phyloP scores from a whole-genome alignment of 2,888 invertebrate genomes.

The Drosophila neonasuta region DNA sequence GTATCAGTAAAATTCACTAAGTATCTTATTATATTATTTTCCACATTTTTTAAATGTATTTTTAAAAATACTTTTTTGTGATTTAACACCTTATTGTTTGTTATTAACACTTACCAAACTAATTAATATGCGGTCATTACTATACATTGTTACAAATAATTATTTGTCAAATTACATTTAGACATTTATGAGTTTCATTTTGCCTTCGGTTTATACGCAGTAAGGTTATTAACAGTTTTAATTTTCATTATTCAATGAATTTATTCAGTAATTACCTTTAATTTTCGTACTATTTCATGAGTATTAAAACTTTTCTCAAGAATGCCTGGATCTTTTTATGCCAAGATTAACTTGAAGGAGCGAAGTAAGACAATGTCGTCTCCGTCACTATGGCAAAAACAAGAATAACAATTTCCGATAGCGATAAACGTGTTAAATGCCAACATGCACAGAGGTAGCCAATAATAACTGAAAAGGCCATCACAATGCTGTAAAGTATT shows the following conservation, averaged over 20 bases:
- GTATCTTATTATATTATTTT: no score
- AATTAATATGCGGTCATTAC: no score
- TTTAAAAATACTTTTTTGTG: no score
- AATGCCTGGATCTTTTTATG: constrained; percentile 19
- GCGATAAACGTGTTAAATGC: constrained; percentile 67
- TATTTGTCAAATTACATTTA: no score
- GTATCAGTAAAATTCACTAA: no score
- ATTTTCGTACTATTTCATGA: constrained; percentile 23
- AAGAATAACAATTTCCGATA: constrained; percentile 44
- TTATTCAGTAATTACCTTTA: constrained; percentile 19
- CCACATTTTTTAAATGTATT: no score
- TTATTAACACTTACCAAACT: no score
- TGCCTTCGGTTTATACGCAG: no score
- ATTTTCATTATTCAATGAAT: constrained; percentile 13
- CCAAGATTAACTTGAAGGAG: neutral
- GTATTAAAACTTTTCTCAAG: constrained; percentile 34
- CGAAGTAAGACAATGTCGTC: constrained; percentile 26
- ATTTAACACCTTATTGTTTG: no score
- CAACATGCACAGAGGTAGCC: constrained; percentile 71
- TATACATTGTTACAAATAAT: no score
- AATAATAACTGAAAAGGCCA: constrained; percentile 73
- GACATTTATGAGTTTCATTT: no score
- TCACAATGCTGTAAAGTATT: constrained; percentile 71
- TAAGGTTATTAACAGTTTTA: neutral
- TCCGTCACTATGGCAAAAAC: constrained; percentile 13